Evolutionary conservation across 92 coral and sea anemone species (phyloP).

Genomic region (Pocillopora meandrina): DNA sequence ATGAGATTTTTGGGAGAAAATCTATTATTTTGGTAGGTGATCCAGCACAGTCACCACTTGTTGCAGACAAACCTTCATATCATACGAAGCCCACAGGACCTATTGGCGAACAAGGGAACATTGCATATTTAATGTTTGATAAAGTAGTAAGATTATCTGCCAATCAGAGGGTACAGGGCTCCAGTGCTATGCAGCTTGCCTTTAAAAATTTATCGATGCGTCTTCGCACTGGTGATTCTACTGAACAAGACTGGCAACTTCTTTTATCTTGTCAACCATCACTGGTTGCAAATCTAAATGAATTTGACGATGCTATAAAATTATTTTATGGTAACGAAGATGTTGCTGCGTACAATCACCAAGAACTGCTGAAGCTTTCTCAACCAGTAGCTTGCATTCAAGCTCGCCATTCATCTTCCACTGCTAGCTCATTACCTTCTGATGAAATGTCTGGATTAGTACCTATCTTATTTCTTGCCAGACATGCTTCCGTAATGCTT

Average conservation of each 20-base stretch:
- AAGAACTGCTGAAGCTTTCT: background rate
- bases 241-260: conserved; percentile 54
- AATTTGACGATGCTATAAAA: conserved; percentile 54
- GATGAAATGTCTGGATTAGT: conserved; percentile 34
- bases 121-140: conserved; percentile 61
- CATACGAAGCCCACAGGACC: conserved; percentile 31
- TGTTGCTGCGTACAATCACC: conserved; percentile 39
- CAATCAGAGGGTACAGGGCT: conserved; percentile 49
- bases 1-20: conserved; percentile 44
- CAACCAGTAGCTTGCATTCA: conserved; percentile 38
- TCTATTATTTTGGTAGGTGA: conserved; percentile 53
- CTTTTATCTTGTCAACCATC: conserved; percentile 56
- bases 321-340: conserved; percentile 51
- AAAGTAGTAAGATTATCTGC: conserved; percentile 34
- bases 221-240: conserved; percentile 46
- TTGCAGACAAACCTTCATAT: conserved; percentile 14
- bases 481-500: conserved; percentile 42
- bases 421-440: background rate
- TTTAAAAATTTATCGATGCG: conserved; percentile 46
- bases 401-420: conserved; percentile 27
- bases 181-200: conserved; percentile 25
- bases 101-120: conserved; percentile 53
- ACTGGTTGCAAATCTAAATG: conserved; percentile 48
- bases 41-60: conserved; percentile 61
- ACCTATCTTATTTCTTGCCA: conserved; percentile 38